Base-by-base conservation (phyloP, 2,888 invertebrate genomes). In the Sarcophaga subvicina region DNA sequence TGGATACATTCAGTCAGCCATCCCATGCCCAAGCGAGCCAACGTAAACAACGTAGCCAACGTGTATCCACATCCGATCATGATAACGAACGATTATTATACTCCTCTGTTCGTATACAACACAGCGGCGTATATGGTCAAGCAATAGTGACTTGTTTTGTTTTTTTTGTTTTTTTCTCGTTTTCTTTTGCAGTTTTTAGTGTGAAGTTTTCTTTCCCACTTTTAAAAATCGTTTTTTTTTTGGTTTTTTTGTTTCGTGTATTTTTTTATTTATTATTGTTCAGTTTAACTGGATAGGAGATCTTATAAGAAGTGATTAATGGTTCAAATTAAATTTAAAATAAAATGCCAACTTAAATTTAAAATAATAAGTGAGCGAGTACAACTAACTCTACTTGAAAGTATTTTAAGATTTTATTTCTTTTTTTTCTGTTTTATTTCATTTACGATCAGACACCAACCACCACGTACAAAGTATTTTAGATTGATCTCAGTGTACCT, bases 301-400 rank as follows among this genome's bases (percentile, higher is more conserved):
- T 84, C 84, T 80, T 80, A 76, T 84, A 76, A 84, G 80, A 76
- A 59, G 71, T 80, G 84, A 84, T 84, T 84, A 84, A 84, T 84
- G 71, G 22, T 80, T 76, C 17, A 80, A 76, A 84, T 80, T 76
- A 76, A 80, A 78, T 78, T 79, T 73, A 69, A 71, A 63, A 45
- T 67, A 80, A 63, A 25, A 66, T 11, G 4, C n/a, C 62, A 79
- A 22, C 6, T 69, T 60, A 78, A 72, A 25, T 49, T 66, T 54
- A 54, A 45, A 62, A 17, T 47, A 20, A 72, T 60, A 49, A 17
- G 12, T 69, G 6, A 69, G 20, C 45, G n/a, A 62, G 10, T 62
- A 54, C 17, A 54, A 14, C 17, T 14, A 12, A 49, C 3, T 54
- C 0, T 14, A 14, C 54, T 54, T 54, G 17, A 54, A 54, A 54